Evolutionary conservation across 2,113 vertebrate species (phyloP), one percentile per base, ranked within the genome.

Genomic region (Cynoglossus semilaevis): DNA sequence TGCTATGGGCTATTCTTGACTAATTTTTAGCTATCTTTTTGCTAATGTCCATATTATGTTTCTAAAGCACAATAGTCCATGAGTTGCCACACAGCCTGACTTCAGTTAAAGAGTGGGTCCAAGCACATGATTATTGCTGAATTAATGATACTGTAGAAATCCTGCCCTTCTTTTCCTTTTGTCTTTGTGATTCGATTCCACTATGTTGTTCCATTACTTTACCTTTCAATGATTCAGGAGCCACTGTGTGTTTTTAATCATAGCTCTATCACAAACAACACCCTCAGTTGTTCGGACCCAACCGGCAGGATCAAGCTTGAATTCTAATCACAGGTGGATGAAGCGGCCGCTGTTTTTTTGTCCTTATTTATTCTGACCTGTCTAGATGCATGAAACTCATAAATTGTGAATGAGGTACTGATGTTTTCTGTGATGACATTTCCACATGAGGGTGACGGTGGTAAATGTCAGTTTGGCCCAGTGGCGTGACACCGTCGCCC

Each of bases 151-250:
- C 22, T 29, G 22, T 29, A 29, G 6, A 29, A 29, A 29, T 29
- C 22, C 2, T 29, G 22, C 3, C 22, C 22, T 29, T 2, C n/a
- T n/a, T 29, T 29, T 29, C 6, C 22, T 29, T 37, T 68, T 80
- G 29, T 58, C 57, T 58, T 42, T 69, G 70, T 85, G 71, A 63
- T 64, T 51, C 4, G 22, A 8, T 72, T 49, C 52, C 66, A 40
- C 51, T 66, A 71, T 80, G 64, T 76, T 83, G 82, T 88, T 83
- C 85, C 81, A 87, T 88, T 88, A 86, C 80, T 74, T 53, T 65
- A 58, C 55, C 62, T 73, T 86, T 90, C 71, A 87, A 89, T 87
- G 74, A 87, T 90, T 86, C 83, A 89, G 58, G 55, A 79, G 75
- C 53, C 61, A 69, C 80, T 60, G 73, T 89, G 88, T 88, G 77